Evolutionary conservation across 2,888 invertebrate species (phyloP), one percentile per base, ranked within the genome.

Genomic region (Shargacucullia verbasci): DNA sequence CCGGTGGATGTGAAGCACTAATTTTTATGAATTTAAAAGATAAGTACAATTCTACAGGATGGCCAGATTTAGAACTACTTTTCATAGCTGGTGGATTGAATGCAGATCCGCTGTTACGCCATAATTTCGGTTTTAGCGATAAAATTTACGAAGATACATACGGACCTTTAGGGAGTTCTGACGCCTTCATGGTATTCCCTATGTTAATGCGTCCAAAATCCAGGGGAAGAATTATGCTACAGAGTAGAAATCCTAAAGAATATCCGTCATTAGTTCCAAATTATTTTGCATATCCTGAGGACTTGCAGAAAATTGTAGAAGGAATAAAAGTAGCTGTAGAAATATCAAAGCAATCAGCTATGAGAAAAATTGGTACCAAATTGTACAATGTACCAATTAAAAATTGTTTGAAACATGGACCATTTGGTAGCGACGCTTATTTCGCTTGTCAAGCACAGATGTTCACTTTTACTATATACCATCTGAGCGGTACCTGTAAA

Each of bases 201-300:
- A 96, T 97, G 90, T 82, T 97, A 37, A 95, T 97, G 84, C 94
- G 96, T 64, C 97, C 97, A 0, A 95, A 95, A 80, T 97, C 97
- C 10, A 93, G 94, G 66, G 97, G 97, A 0, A 90, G 95, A 58
- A 85, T 97, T 0, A 93, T 91, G 83, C 91, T 98, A 11, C 95
- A 93, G 78, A 96, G 95, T 8, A 95, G 90, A 57, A 95, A 98
- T 84, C 97, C 98, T 0, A 95, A 95, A 69, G 94, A 95, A 0
- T 95, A 96, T 75, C 97, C 98, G 0, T 88, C 95, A 13, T 94
- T 98, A 49, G 95, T 97, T 70, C 97, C 97, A 0, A 97, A 97
- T 82, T 99, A 98, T 85, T 95, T 98, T 80, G 94, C 95, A 25
- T 71, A 91, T 79, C 68, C 90, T 5, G 92, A 94, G 71, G 98